Base-by-base conservation (phyloP, 2,113 vertebrate genomes). In the Charadrius vociferus region DNA sequence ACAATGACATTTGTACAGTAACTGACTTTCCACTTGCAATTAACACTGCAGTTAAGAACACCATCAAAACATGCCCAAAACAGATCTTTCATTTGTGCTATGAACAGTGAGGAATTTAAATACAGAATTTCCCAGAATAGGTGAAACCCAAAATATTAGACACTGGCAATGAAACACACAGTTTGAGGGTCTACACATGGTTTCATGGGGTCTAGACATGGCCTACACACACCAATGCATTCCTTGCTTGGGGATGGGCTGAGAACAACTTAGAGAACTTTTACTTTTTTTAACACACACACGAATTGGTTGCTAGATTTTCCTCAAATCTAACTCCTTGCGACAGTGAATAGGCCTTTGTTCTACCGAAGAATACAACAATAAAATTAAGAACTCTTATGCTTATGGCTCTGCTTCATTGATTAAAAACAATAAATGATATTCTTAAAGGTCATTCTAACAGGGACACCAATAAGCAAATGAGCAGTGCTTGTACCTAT, bases 251-350 rank as follows among this genome's bases (percentile, higher is more conserved):
- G 18, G 36, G 24, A 0, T 0, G 3, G 6, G 9, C 4, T 14
- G 1, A 45, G 26, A 70, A 66, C 43, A 78, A 61, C 10, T 18
- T n/a, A 12, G 24, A 71, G 4, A 92, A 79, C 23, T 41, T 89
- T 2, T 10, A 30, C 3, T 45, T 21, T 3, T 74, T 80, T 63
- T 39, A 62, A 75, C 17, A 30, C 10, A 39, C 1, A 4, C 6
- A 73, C 0, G 0, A 49, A 34, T 1, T 1, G 71, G 41, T 19
- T 78, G 12, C 55, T 37, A 79, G 11, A 55, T 75, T 59, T 84
- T 70, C 45, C n/a, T 79, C 21, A 55, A 50, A 37, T 59, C 45
- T 68, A 93, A 65, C 18, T 75, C 39, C 26, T 29, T 75, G 47
- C 3, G 5, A 61, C 15, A 61, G 37, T 22, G 9, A 87, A 66